Evolutionary conservation across 2,888 invertebrate genomes (phyloP), one percentile per base, ranked within the genome.

Genomic region (Germaria angustata): DNA sequence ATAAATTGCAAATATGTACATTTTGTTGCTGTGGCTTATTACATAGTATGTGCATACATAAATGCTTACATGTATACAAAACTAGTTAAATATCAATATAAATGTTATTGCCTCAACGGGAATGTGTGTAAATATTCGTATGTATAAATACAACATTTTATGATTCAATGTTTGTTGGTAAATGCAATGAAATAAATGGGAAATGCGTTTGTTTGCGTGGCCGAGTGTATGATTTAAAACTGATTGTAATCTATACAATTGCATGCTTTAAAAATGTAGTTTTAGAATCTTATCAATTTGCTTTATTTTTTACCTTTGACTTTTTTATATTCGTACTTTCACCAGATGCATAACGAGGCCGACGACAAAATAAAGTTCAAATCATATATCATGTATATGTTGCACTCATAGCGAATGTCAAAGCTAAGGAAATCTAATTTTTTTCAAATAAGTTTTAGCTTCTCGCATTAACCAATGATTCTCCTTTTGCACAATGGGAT

Each of bases 191-290:
- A 65, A 46, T 49, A 49, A 17, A 65, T n/a, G 9, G 20, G 13
- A 46, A 34, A 5, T 49, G 9, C 20, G 46, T 20, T 46, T 36
- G 36, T 11, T 36, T 11, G 17, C 15, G 1, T 55, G 5, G 55
- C 17, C 17, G 44, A n/a, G 17, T 32, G 3, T 63, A 17, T 63
- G 41, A 61, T 61, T 61, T 22, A n/a, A 44, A 44, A 63, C 32
- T 32, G 63, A 63, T 44, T 20, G 34, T 49, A 46, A 65, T 46
- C 46, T 34, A 65, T 65, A 65, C 32, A 49, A 65, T 65, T 65
- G 49, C 65, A 34, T 49, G 46, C 32, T 20, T n/a, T 46, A 17
- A 63, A 44, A 32, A 41, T 22, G 4, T 53, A 1, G 13, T 13
- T 17, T 32, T 28, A 9, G 13, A 65, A 3, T 65, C 46, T 61